These are phyloP conservation scores for Phalacrocorax aristotelis DNA, from an alignment of 2,113 vertebrate species.

Conservation along the genomic window DNA sequence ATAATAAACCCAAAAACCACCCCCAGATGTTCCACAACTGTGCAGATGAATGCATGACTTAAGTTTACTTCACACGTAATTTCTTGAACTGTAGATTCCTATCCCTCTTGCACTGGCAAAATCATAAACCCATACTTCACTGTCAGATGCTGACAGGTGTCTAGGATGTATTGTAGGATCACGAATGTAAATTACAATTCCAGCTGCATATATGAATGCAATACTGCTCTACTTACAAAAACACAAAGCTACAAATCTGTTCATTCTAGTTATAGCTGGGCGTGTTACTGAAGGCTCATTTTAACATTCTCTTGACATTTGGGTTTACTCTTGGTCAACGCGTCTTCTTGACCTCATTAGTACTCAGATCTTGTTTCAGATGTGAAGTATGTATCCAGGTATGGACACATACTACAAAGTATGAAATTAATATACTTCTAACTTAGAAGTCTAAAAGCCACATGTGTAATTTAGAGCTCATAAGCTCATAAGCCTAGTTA, in stretches of 20 bases:
- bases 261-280: neutral
- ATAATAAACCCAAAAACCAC: too few relatives aligned
- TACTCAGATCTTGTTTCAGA: neutral
- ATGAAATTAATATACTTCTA: neutral
- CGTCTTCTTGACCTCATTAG: neutral
- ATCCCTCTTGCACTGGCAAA: neutral
- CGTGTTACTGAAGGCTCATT: neutral
- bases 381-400: neutral
- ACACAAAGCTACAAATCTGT: neutral
- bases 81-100: neutral
- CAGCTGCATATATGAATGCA: neutral
- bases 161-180: neutral
- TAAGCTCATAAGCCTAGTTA: neutral
- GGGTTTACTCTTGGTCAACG: neutral
- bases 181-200: neutral
- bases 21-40: neutral
- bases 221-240: neutral
- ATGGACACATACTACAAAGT: too few relatives aligned
- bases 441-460: neutral
- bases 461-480: neutral
- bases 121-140: neutral
- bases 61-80: neutral
- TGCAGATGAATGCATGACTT: neutral
- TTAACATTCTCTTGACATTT: neutral
- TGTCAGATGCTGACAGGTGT: neutral